Evolutionary conservation across 1,140 invertebrate genomes (phyloP), one percentile per base, ranked within the genome.

Genomic region (Bombus consobrinus): DNA sequence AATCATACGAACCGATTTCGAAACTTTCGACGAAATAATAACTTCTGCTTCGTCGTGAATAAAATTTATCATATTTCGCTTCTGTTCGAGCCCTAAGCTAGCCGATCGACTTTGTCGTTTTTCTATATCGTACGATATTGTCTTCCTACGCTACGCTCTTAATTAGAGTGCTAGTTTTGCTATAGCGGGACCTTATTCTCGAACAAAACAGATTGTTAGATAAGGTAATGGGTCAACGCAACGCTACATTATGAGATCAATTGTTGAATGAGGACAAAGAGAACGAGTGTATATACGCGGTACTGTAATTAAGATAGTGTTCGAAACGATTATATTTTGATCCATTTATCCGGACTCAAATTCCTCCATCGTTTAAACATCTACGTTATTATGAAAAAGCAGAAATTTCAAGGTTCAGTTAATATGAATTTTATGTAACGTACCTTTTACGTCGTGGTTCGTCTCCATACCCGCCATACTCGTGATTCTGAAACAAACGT

Each of bases 371-470:
- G 0, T 13, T 75, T 53, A 1, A 5, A 25, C 10, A n/a, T 28
- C 28, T 6, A 22, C 15, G 12, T 62, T 39, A 10, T 18, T 4
- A 8, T n/a, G 0, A 25, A 37, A 9, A n/a, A 28, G 12, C 6
- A n/a, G 12, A 41, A n/a, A 13, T n/a, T 10, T 12, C 9, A 10
- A 62, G 37, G 57, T 47, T 18, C 47, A 81, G 72, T 25, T 34
- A 59, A 37, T 59, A 66, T 25, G 1, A 53, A 25, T 32, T 75
- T 34, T 18, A 32, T 18, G 62, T 12, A 62, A 77, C 91, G 87
- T 92, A 95, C 95, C 95, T 95, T 88, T 95, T 95, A 82, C 95
- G 94, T 78, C 95, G 91, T n/a, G 95, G 95, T 59, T 96, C 95
- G 59, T 95, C 95, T 13, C 95, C 95, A 81, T 95, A 95, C 43